Evolutionary conservation across 2,797 vertebrate species (phyloP).

Genomic region (Etheostoma perlongum): DNA sequence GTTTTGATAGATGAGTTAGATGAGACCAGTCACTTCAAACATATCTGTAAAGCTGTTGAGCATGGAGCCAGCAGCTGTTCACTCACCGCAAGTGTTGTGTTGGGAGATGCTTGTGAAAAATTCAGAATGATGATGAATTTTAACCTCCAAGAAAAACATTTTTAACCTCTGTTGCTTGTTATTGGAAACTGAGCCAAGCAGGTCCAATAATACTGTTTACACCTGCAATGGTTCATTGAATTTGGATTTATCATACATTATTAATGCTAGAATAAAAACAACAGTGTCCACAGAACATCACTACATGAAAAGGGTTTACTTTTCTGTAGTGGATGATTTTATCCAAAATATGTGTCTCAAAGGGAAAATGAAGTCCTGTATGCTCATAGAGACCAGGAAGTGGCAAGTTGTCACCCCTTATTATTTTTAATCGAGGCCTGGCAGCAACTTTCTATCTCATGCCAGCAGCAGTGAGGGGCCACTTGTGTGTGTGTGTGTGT

Average conservation of each 20-base stretch:
- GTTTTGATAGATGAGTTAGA: constrained; percentile 4
- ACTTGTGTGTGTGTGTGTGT: not conserved
- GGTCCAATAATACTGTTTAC: constrained; percentile 6
- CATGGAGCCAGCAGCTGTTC: constrained; percentile 13
- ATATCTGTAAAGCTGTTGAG: constrained; percentile 10
- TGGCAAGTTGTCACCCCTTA: constrained; percentile 30
- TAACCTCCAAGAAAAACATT: constrained; percentile 22
- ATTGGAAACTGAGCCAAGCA: constrained; percentile 7
- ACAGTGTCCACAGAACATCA: not conserved
- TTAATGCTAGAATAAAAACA: constrained; percentile 12
- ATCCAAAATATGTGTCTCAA: constrained; percentile 20
- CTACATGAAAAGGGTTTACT: not conserved
- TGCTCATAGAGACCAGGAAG: constrained; percentile 22
- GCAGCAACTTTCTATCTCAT: not conserved
- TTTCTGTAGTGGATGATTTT: not conserved
- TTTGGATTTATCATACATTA: not conserved
- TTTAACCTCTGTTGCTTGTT: constrained; percentile 21
- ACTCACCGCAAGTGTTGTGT: not conserved
- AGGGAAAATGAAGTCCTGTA: constrained; percentile 1
- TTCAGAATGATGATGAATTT: not conserved
- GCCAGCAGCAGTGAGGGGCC: not conserved
- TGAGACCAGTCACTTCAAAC: constrained; percentile 13
- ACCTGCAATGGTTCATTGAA: not conserved
- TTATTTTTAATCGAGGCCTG: constrained; percentile 38
- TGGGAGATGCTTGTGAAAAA: constrained; percentile 30